These are phyloP conservation scores for Cyprinodon variegatus DNA, from an alignment of 2,113 vertebrate genomes.

Conservation along the genomic window DNA sequence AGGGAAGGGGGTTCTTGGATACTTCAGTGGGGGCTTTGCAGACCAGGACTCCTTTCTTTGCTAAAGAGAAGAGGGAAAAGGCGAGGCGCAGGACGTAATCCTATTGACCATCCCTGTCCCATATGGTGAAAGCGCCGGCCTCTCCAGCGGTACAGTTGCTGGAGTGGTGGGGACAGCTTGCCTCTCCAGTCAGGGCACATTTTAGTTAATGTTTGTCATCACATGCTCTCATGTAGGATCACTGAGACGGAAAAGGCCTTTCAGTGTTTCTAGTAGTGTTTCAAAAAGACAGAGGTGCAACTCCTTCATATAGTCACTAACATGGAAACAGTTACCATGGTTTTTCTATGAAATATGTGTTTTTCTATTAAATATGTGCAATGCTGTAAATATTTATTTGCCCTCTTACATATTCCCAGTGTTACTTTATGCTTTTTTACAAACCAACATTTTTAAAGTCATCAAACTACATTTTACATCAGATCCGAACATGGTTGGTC, in stretches of 20 bases:
- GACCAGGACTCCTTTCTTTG: constrained; percentile 68
- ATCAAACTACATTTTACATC: neutral
- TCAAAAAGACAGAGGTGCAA: constrained; percentile 16
- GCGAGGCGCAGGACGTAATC: constrained; percentile 77
- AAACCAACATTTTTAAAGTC: neutral
- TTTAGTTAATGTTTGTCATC: constrained; percentile 39
- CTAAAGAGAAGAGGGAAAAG: constrained; percentile 70
- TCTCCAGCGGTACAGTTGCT: constrained; percentile 75
- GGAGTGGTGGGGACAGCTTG: constrained; percentile 75
- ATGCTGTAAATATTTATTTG: neutral
- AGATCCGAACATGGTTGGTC: neutral
- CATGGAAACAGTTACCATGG: too few relatives aligned
- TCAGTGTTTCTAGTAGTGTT: constrained; percentile 7
- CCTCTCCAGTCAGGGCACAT: constrained; percentile 63
- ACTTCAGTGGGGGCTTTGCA: constrained; percentile 68
- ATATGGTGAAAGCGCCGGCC: constrained; percentile 78
- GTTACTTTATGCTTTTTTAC: neutral
- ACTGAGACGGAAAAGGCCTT: constrained; percentile 38
- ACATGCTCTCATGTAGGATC: constrained; percentile 49
- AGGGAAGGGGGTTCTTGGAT: constrained; percentile 63
- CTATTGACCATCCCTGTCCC: constrained; percentile 78
- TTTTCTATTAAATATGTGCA: too few relatives aligned
- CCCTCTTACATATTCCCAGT: neutral
- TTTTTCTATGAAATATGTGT: too few relatives aligned
- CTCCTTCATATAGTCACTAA: neutral